Percentiles rank a stretch among this genome's conserved stretches.
Evolutionary conservation across 2,113 vertebrate species (phyloP).

Genomic region (Syngnathoides biaculeatus): DNA sequence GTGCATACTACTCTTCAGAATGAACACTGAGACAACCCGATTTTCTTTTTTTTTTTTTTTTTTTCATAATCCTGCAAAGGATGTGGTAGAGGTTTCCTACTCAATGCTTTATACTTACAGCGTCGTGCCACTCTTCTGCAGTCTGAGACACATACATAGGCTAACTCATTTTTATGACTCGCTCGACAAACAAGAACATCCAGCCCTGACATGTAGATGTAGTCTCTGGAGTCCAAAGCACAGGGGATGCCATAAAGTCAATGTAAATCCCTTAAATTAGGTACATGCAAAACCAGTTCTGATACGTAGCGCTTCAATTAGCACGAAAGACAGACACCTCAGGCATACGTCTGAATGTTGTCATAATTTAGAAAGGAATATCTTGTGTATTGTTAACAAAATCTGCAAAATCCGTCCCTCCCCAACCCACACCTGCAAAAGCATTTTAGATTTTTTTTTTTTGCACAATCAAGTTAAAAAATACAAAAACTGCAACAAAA

Average conservation of each 20-base stretch:
- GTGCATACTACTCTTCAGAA: background rate
- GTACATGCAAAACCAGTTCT: constrained; percentile 39
- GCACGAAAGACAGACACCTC: background rate
- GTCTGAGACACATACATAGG: background rate
- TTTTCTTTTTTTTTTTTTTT: background rate
- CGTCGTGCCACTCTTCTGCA: background rate
- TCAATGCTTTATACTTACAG: background rate
- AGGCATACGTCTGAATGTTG: background rate
- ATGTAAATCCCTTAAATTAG: constrained; percentile 22
- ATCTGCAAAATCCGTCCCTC: background rate
- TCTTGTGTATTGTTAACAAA: background rate
- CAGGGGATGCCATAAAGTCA: constrained; percentile 18
- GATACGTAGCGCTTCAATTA: background rate
- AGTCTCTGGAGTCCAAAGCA: constrained; percentile 35
- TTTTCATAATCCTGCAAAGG: background rate
- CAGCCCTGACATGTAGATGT: background rate
- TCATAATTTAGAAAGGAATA: background rate
- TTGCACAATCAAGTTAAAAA: background rate
- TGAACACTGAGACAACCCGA: background rate
- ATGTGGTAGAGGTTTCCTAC: background rate
- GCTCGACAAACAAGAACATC: background rate
- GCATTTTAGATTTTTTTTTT: background rate
- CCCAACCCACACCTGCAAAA: background rate
- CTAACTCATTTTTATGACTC: background rate
- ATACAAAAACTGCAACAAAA: background rate